Evolutionary conservation across 2,797 vertebrate genomes (phyloP).

Genomic region (Falco rusticolus): DNA sequence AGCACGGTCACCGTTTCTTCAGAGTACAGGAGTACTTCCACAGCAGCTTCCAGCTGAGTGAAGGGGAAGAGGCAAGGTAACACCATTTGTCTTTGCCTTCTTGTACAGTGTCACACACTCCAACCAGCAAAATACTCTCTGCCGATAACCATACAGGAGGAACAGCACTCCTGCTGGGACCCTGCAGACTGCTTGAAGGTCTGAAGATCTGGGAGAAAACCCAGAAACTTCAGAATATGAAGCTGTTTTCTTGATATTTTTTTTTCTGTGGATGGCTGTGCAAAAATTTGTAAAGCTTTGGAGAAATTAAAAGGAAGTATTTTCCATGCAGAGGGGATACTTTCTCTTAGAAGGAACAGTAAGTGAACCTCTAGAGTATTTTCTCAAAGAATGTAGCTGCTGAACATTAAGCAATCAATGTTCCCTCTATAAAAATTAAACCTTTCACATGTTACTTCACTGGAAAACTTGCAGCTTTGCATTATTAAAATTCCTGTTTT

Average conservation of each 20-base stretch:
- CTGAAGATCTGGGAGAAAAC: neutral
- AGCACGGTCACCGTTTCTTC: neutral
- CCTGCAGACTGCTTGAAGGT: neutral
- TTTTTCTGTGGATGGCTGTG: neutral
- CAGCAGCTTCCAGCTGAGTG: neutral
- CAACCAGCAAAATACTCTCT: neutral
- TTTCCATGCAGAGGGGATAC: neutral
- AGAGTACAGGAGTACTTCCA: neutral
- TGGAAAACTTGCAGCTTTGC: neutral
- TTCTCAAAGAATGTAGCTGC: neutral
- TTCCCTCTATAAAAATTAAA: neutral
- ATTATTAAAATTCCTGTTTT: neutral
- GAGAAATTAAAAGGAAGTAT: neutral
- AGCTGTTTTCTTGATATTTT: neutral
- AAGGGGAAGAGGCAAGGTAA: neutral
- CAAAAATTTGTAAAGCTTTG: neutral
- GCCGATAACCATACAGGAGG: rapidly evolving
- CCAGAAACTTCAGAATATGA: neutral
- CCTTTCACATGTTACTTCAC: rapidly evolving
- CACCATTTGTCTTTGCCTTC: rapidly evolving
- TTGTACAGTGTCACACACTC: rapidly evolving
- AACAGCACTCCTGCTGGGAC: neutral
- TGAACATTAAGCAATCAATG: neutral
- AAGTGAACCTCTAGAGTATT: neutral
- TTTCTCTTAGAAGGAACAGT: neutral